Percentiles rank a stretch among this genome's conserved stretches.
phyloP scores from a whole-genome alignment of 2,888 invertebrate genomes.

The Bombylius discolor region DNA sequence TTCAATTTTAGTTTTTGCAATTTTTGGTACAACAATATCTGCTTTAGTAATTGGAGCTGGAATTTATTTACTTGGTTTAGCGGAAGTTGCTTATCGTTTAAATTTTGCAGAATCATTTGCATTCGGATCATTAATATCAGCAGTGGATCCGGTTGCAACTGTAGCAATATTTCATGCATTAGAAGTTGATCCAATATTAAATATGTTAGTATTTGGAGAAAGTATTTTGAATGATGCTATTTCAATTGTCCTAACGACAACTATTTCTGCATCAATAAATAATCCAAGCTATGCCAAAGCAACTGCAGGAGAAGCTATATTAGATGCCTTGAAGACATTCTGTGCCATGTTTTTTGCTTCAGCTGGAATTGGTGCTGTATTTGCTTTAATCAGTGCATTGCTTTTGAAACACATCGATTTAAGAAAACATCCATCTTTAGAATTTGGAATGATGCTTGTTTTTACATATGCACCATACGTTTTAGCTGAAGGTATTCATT shows the following conservation, averaged over 20 bases:
- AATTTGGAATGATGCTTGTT: constrained; percentile 96
- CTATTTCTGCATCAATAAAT: constrained; percentile 59
- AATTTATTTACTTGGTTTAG: constrained; percentile 85
- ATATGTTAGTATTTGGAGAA: constrained; percentile 97
- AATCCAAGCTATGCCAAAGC: constrained; percentile 46
- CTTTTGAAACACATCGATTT: constrained; percentile 91
- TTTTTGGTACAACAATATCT: constrained; percentile 92
- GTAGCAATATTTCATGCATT: constrained; percentile 97
- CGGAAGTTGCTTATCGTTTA: constrained; percentile 78
- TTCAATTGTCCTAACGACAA: constrained; percentile 91
- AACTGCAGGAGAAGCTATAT: constrained; percentile 66
- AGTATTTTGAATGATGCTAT: constrained; percentile 86
- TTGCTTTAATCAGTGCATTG: constrained; percentile 86
- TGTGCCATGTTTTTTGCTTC: constrained; percentile 98
- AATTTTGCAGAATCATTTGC: constrained; percentile 96
- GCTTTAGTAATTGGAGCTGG: constrained; percentile 95
- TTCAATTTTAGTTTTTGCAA: constrained; percentile 96
- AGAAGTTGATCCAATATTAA: constrained; percentile 91
- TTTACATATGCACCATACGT: constrained; percentile 98
- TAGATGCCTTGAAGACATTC: constrained; percentile 79
- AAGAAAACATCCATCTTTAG: constrained; percentile 92
- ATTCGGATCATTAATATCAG: constrained; percentile 94
- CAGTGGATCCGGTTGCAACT: constrained; percentile 98
- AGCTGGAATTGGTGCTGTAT: constrained; percentile 88
- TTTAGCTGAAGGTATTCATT: constrained; percentile 88